Conservation (phyloP, 1,140 invertebrate species). For the Diabrotica virgifera region DNA sequence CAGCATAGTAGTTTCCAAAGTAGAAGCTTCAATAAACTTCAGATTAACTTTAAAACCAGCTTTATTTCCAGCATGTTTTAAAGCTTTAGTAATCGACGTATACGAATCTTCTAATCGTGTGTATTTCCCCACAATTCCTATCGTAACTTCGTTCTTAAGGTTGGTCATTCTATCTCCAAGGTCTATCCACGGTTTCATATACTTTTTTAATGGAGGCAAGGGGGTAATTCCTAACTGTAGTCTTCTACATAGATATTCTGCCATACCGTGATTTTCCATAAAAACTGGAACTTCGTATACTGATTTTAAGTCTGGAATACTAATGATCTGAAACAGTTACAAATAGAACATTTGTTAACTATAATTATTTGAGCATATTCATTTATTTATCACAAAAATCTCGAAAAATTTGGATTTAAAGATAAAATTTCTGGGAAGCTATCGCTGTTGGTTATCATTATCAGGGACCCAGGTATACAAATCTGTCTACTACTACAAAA, state of each 20-base stretch:
- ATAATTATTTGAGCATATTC: no score
- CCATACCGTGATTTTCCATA: constrained; percentile 87
- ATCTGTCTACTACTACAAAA: no score
- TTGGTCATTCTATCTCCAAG: constrained; percentile 82
- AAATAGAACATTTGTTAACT: background rate
- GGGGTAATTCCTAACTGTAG: constrained; percentile 72
- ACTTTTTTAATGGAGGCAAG: constrained; percentile 61
- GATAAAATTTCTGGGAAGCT: no score
- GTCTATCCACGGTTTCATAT: constrained; percentile 88
- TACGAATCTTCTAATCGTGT: constrained; percentile 95
- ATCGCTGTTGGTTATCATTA: no score
- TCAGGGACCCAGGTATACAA: no score
- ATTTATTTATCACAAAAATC: no score
- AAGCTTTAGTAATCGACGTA: constrained; percentile 91
- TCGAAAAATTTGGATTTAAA: no score
- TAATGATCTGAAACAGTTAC: constrained; percentile 73
- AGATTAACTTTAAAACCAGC: constrained; percentile 82
- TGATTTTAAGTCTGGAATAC: constrained; percentile 90
- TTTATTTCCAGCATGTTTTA: constrained; percentile 87
- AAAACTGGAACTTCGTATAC: constrained; percentile 95
- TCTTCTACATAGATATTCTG: constrained; percentile 81
- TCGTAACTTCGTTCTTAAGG: constrained; percentile 75
- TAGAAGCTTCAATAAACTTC: constrained; percentile 87
- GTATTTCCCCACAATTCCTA: constrained; percentile 98
- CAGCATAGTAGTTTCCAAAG: constrained; percentile 77